Evolutionary conservation across 2,113 vertebrate species (phyloP), one percentile per base, ranked within the genome.

Genomic region (Cephalopterus ornatus): DNA sequence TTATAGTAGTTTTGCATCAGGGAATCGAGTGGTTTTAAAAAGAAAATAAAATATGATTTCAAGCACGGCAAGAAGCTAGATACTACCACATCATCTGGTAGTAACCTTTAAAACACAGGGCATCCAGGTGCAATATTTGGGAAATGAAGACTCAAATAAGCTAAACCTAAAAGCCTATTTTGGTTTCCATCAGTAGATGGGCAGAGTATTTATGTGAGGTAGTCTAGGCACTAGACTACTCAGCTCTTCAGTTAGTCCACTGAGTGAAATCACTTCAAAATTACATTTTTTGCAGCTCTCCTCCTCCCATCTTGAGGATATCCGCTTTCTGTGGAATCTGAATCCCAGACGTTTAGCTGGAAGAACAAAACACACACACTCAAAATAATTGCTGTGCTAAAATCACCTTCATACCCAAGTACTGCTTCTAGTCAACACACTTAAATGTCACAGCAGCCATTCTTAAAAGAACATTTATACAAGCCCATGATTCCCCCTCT

Each of bases 251-350:
- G 11, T 61, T 72, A 93, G 14, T 16, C 11, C 7, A n/a, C 30
- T 20, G 20, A 77, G 23, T 32, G 85, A 95, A 85, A 80, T 2
- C 8, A 62, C 5, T 37, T 62, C 11, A 84, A 85, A 85, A 33
- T 96, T 96, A 96, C 95, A 41, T 95, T 92, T 88, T 65, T 98
- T 92, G 95, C 7, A 87, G 97, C 44, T 93, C 95, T 94, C 79
- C 95, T 97, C 58, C 98, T 98, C 80, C 93, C 98, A 7, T 97
- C 97, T 58, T 98, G 96, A n/a, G 97, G 97, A 75, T 97, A 97
- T 85, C 94, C 97, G 3, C 98, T 97, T 71, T 98, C 98, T 94
- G 98, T 98, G 95, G 98, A 98, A 9, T 97, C 56, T 18, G 97
- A 97, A 59, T 98, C 98, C 58, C 95, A 96, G 58, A 70, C 83